Percentiles rank a stretch among this genome's conserved stretches.
phyloP scores from a whole-genome alignment of 2,888 invertebrate genomes.

The Itoplectis maculator region DNA sequence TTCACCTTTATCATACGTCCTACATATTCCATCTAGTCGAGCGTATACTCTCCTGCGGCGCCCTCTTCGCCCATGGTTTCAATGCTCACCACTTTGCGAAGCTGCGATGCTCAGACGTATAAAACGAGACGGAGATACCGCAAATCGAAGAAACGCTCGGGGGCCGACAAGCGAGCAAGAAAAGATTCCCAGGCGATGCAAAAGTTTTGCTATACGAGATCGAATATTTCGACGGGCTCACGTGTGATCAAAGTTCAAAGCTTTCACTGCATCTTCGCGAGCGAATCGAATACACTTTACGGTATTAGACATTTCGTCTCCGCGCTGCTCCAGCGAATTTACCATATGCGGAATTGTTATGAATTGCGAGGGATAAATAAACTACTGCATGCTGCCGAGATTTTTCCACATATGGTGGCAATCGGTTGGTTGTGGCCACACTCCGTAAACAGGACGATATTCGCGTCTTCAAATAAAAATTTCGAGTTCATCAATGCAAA shows the following conservation, averaged over 20 bases:
- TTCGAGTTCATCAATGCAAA: too few species aligned
- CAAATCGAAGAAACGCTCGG: slow-evolving; percentile 35
- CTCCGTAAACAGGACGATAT: too few species aligned
- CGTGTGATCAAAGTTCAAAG: slow-evolving; percentile 48
- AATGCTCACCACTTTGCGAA: slow-evolving; percentile 38
- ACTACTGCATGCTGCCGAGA: background rate
- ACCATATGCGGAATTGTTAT: slow-evolving; percentile 1
- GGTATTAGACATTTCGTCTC: slow-evolving; percentile 7
- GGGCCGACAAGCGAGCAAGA: slow-evolving; percentile 4
- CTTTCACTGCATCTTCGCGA: slow-evolving; percentile 29
- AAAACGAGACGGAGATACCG: background rate
- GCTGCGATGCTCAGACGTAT: slow-evolving; percentile 26
- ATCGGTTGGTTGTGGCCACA: too few species aligned
- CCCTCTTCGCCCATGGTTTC: slow-evolving; percentile 3
- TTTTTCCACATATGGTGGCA: background rate
- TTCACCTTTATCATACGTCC: slow-evolving; percentile 42
- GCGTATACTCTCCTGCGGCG: slow-evolving; percentile 8
- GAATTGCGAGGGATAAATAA: slow-evolving; percentile 19
- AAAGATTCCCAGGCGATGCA: slow-evolving; percentile 18
- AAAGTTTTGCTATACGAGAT: slow-evolving; percentile 45
- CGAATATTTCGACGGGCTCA: slow-evolving; percentile 32
- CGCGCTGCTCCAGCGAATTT: slow-evolving; percentile 9
- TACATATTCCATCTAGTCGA: slow-evolving; percentile 39
- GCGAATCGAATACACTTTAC: slow-evolving; percentile 21
- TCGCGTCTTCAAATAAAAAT: too few species aligned